These are phyloP conservation scores for Malurus melanocephalus DNA, from an alignment of 2,113 vertebrate genomes.

Conservation along the genomic window DNA sequence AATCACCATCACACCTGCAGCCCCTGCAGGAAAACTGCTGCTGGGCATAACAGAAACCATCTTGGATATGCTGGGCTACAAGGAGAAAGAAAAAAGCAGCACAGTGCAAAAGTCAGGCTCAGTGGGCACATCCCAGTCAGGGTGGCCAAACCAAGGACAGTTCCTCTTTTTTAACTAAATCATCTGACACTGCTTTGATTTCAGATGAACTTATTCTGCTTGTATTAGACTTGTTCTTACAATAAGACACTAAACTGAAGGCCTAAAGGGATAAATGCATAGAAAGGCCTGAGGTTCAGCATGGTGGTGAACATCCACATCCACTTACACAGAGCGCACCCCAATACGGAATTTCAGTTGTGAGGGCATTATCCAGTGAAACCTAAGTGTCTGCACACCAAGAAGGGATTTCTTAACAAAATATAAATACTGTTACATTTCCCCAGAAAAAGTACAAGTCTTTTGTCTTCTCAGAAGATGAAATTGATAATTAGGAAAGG, in stretches of 20 bases:
- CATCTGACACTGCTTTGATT: not conserved
- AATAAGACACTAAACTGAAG: not conserved
- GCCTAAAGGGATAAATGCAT: not conserved
- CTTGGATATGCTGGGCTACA: not conserved
- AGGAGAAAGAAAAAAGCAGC: not conserved
- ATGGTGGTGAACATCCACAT: not conserved
- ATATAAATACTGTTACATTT: not conserved
- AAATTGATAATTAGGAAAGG: not conserved
- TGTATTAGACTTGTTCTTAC: not conserved
- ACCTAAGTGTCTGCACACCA: not conserved
- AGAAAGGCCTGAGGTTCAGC: not conserved
- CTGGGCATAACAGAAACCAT: not conserved
- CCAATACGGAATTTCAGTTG: not conserved
- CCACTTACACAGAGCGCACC: fast-evolving
- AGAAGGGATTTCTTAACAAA: not conserved
- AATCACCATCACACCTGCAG: not conserved
- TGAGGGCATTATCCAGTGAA: not conserved
- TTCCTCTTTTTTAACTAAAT: not conserved
- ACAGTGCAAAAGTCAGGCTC: not conserved
- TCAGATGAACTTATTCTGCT: not conserved
- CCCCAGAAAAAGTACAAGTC: not conserved
- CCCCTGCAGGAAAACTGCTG: not conserved
- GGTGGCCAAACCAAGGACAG: not conserved
- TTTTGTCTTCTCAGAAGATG: not conserved
- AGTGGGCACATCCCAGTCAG: not conserved